Evolutionary conservation across 2,888 invertebrate species (phyloP).

Genomic region (Eudemis profundana): DNA sequence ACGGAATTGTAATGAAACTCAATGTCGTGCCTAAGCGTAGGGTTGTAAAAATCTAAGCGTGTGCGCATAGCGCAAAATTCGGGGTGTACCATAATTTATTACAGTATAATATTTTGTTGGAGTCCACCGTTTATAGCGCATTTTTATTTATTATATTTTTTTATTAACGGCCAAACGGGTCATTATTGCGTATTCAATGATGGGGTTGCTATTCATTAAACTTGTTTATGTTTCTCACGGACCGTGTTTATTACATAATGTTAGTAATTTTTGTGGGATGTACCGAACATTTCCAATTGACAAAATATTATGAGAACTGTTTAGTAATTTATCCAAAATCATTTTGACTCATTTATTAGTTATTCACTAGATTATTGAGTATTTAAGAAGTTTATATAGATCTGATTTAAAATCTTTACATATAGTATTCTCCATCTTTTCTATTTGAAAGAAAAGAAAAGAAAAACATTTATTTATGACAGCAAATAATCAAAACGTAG

Average conservation of each 20-base stretch:
- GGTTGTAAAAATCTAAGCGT: constrained; percentile 77
- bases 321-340: no score
- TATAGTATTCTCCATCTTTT: no score
- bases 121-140: constrained; percentile 77
- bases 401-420: no score
- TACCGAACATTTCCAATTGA: not conserved
- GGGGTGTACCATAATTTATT: constrained; percentile 84
- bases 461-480: no score
- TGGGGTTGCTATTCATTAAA: constrained; percentile 76
- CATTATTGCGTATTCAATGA: constrained; percentile 76
- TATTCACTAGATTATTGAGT: no score
- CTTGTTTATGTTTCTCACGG: constrained; percentile 82
- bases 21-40: constrained; percentile 80
- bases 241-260: constrained; percentile 54
- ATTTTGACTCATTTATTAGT: no score
- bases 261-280: constrained; percentile 2
- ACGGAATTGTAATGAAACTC: constrained; percentile 75
- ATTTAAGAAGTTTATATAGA: no score
- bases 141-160: constrained; percentile 78
- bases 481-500: no score
- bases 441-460: no score
- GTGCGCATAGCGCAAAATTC: constrained; percentile 75
- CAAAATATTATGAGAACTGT: not conserved
- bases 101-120: constrained; percentile 82
- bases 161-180: constrained; percentile 77